Conservation (phyloP, 2,797 vertebrate species). For the Enteromius afrohamiltoni region DNA sequence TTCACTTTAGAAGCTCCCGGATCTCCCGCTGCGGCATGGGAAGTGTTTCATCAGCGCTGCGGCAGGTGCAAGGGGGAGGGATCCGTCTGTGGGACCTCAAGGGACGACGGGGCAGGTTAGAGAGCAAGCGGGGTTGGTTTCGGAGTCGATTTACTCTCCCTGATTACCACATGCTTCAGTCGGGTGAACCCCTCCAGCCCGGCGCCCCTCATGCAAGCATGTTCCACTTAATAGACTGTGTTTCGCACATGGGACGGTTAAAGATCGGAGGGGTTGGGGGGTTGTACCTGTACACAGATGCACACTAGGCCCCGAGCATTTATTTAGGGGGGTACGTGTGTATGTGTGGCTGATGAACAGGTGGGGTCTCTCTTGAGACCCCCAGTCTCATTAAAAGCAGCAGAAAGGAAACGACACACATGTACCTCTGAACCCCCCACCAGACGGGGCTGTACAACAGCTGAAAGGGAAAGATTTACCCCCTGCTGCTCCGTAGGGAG, state of each 20-base stretch:
- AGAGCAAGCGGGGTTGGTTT: constrained; percentile 32
- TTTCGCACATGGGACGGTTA: constrained; percentile 30
- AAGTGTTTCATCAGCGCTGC: constrained; percentile 61
- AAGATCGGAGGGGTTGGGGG: constrained; percentile 22
- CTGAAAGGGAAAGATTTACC: constrained; percentile 46
- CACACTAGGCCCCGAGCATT: constrained; percentile 28
- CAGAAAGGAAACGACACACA: constrained; percentile 58
- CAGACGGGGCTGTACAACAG: constrained; percentile 44
- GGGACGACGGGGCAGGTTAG: constrained; percentile 39
- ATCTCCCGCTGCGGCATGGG: constrained; percentile 39
- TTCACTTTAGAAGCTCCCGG: constrained; percentile 42
- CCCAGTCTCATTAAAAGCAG: constrained; percentile 58
- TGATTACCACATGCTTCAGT: constrained; percentile 63
- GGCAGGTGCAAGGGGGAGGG: constrained; percentile 61
- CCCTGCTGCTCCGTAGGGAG: constrained; percentile 56
- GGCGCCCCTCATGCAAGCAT: constrained; percentile 29
- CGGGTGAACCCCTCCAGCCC: constrained; percentile 38
- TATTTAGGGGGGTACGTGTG: constrained; percentile 12
- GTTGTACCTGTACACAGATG: constrained; percentile 48
- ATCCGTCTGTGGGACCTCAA: constrained; percentile 44
- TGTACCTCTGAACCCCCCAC: constrained; percentile 50
- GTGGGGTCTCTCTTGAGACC: constrained; percentile 56
- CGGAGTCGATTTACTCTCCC: constrained; percentile 49
- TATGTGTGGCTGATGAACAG: constrained; percentile 48
- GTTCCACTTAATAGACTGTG: constrained; percentile 43